These are phyloP conservation scores for Mesoclemmys tuberculata DNA, from an alignment of 2,113 vertebrate species.

Conservation along the genomic window DNA sequence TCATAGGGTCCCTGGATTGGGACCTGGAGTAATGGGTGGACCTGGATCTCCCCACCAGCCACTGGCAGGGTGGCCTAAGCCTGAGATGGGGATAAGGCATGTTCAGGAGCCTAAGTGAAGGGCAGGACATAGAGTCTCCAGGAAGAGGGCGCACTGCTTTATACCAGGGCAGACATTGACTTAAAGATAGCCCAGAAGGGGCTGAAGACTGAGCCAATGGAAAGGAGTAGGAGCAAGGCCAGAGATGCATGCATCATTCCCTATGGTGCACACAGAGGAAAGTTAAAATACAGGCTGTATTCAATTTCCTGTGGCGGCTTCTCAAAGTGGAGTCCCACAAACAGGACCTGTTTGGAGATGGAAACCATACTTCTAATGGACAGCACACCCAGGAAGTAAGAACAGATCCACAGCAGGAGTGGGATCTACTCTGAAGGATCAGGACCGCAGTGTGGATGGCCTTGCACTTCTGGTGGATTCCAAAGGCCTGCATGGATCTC, in stretches of 20 bases:
- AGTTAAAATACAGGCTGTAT: not conserved
- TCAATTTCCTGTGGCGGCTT: not conserved
- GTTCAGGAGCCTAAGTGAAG: no score
- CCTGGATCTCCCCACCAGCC: no score
- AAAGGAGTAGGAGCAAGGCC: not conserved
- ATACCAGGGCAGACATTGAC: no score
- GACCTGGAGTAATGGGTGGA: no score
- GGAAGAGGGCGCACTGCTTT: no score
- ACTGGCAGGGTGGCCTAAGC: no score
- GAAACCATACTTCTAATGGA: not conserved
- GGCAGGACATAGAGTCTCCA: no score
- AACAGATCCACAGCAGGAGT: fast-evolving
- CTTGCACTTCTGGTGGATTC: not conserved
- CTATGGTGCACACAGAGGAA: not conserved
- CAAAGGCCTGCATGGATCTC: not conserved
- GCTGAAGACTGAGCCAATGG: not conserved
- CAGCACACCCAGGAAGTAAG: not conserved
- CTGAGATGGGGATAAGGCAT: no score
- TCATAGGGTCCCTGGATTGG: no score
- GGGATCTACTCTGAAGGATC: not conserved
- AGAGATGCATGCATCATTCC: not conserved
- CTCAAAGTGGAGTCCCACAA: not conserved
- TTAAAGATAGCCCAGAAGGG: no score
- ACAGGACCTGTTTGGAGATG: not conserved
- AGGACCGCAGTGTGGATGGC: not conserved